Evolutionary conservation across 2,888 invertebrate species (phyloP).

Genomic region (Andrena fulva): DNA sequence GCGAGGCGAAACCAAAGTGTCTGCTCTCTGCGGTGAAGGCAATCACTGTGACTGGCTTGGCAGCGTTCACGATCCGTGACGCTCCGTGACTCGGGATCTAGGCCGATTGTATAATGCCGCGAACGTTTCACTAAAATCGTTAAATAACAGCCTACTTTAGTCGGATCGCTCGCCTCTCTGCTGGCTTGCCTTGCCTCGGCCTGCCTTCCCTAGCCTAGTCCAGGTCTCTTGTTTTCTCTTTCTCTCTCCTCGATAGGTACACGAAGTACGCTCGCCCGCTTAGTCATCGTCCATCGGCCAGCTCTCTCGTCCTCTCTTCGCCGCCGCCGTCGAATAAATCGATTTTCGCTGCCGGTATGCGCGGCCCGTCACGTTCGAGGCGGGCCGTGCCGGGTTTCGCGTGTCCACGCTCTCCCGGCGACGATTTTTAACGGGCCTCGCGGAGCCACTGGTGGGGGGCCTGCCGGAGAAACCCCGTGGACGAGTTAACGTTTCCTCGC

Average conservation of each 20-base stretch:
- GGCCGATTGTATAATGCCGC: conserved; percentile 84
- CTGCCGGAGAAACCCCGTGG: neutral
- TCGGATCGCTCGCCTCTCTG: conserved; percentile 70
- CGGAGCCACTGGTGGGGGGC: neutral
- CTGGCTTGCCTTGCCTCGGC: conserved; percentile 56
- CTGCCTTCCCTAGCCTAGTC: conserved; percentile 47
- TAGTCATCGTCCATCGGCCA: conserved; percentile 73
- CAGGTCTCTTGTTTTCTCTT: neutral
- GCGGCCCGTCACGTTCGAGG: conserved; percentile 39
- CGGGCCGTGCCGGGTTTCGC: conserved; percentile 38
- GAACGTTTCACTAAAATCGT: conserved; percentile 84
- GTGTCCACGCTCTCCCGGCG: conserved; percentile 5
- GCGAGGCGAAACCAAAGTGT: conserved; percentile 66
- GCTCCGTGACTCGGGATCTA: conserved; percentile 84
- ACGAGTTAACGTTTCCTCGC: neutral
- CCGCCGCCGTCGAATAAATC: conserved; percentile 57
- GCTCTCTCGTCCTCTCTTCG: conserved; percentile 56
- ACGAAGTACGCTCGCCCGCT: conserved; percentile 61
- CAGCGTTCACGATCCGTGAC: conserved; percentile 84
- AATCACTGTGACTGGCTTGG: conserved; percentile 77
- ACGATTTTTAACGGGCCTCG: conserved; percentile 13
- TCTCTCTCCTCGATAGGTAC: neutral
- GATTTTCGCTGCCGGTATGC: conserved; percentile 69
- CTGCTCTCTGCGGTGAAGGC: conserved; percentile 71
- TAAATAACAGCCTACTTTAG: conserved; percentile 83